Conservation (phyloP, 2,797 vertebrate species). For the Paratrypauchen microcephalus region DNA sequence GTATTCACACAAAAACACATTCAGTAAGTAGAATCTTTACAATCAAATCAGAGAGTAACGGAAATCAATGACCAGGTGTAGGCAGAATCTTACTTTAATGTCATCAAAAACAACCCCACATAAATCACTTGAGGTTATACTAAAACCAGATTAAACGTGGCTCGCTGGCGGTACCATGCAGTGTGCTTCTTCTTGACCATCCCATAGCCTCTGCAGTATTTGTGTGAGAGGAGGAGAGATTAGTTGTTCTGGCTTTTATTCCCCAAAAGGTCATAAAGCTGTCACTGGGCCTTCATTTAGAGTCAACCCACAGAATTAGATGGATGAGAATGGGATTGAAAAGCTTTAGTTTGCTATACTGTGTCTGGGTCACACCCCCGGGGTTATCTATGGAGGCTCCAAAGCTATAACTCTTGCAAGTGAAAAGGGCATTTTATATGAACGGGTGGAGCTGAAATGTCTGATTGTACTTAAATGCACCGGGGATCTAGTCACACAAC, state of each 20-base stretch:
- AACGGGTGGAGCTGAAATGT: conserved; percentile 20
- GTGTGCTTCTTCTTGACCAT: conserved; percentile 28
- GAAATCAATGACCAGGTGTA: too few relatives aligned
- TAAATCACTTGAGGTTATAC: neutral
- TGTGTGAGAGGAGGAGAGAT: conserved; percentile 59
- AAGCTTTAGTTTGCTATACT: conserved; percentile 24
- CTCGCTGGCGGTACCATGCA: conserved; percentile 16
- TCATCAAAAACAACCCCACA: neutral
- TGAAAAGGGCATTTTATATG: conserved; percentile 13
- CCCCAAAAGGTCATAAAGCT: conserved; percentile 71
- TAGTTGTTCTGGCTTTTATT: conserved; percentile 65
- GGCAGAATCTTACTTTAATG: too few relatives aligned
- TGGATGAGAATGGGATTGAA: conserved; percentile 36
- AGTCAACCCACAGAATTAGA: conserved; percentile 37
- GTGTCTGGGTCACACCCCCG: conserved; percentile 16
- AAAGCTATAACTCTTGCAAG: conserved; percentile 36
- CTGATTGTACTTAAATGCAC: conserved; percentile 11
- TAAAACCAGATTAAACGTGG: neutral
- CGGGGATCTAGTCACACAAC: conserved; percentile 27
- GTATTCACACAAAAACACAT: too few relatives aligned
- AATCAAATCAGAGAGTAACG: too few relatives aligned
- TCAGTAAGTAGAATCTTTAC: too few relatives aligned
- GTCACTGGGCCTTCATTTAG: conserved; percentile 59
- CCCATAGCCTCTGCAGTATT: conserved; percentile 36
- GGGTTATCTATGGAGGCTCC: conserved; percentile 26